Evolutionary conservation across 1,140 invertebrate genomes (phyloP).

Genomic region (Heliconius eleuchia): DNA sequence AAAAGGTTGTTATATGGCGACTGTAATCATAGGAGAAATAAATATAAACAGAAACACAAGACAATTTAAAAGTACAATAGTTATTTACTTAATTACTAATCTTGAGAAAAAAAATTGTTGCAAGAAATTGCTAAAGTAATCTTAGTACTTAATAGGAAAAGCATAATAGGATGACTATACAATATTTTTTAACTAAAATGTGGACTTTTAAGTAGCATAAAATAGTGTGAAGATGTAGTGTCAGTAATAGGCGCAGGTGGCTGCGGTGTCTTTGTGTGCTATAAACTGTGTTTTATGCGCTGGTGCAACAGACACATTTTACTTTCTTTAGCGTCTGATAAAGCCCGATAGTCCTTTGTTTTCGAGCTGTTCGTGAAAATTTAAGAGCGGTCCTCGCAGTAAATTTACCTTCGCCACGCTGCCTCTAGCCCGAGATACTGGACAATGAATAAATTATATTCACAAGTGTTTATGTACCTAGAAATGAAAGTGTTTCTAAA

Average conservation of each 20-base stretch:
- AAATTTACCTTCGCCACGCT: conserved; percentile 53
- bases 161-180: neutral
- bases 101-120: neutral
- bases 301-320: conserved; percentile 66
- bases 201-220: neutral
- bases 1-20: too few species aligned
- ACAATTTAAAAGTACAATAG: neutral
- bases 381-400: conserved; percentile 66
- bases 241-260: conserved; percentile 46
- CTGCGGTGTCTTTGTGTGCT: conserved; percentile 47
- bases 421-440: conserved; percentile 49
- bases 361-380: conserved; percentile 61
- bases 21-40: too few species aligned
- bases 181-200: neutral
- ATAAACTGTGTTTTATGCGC: conserved; percentile 58
- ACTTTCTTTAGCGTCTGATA: conserved; percentile 67
- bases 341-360: conserved; percentile 66
- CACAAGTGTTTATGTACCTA: conserved; percentile 39
- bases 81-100: neutral
- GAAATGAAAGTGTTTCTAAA: conserved; percentile 25
- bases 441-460: conserved; percentile 62
- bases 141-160: neutral
- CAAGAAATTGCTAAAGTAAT: neutral
- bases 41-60: neutral
- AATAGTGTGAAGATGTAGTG: conserved; percentile 1